Conservation (phyloP, 2,113 vertebrate species). For the Pristiophorus japonicus region DNA sequence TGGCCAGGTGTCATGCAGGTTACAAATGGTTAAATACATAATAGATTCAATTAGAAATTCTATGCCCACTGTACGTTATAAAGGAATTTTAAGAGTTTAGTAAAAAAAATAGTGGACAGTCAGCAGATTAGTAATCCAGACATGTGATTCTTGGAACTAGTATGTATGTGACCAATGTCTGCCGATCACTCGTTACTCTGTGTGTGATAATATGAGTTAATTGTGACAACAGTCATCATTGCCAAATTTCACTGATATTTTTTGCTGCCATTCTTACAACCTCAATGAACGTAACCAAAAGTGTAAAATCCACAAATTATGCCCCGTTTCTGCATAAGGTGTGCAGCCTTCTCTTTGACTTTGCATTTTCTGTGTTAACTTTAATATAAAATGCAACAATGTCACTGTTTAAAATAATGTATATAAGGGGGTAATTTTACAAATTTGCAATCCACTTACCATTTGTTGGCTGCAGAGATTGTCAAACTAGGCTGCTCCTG, state of each 20-base stretch:
- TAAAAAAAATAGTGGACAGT: background rate
- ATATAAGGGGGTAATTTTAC: background rate
- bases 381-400: background rate
- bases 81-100: background rate
- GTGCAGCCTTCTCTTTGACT: background rate
- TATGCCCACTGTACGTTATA: too few species aligned
- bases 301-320: background rate
- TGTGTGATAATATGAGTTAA: background rate
- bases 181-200: background rate
- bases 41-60: too few species aligned
- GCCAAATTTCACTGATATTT: background rate
- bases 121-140: background rate
- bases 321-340: background rate
- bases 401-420: background rate
- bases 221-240: background rate
- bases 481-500: background rate
- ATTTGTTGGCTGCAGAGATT: background rate
- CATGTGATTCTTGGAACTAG: background rate
- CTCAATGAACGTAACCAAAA: background rate
- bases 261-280: background rate
- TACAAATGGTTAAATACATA: too few species aligned
- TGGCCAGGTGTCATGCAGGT: too few species aligned
- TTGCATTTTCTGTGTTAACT: background rate
- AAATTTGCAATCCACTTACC: background rate
- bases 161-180: background rate